Base-by-base conservation (phyloP, 2,888 invertebrate genomes). In the Alviniconcha strummeri region DNA sequence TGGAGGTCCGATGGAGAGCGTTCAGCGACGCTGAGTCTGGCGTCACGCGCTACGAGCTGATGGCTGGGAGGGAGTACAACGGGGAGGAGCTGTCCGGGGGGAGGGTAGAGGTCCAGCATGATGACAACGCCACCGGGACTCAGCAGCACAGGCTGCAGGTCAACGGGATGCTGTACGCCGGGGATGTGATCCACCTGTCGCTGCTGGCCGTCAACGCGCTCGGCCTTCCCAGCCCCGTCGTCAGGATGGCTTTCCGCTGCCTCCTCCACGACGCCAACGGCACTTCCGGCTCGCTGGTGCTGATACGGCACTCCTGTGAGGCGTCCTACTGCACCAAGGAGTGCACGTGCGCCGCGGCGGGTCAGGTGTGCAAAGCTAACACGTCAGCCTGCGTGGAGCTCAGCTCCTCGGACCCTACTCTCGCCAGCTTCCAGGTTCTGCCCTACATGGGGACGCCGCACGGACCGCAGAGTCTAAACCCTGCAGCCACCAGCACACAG, bases 121-220 rank as follows among this genome's bases (percentile, higher is more conserved):
- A 72, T 55, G 15, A 69, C 55, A 11, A 5, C 69, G 52, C 72
- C 15, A 1, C 36, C n/a, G 52, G 54, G 5, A 4, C 76, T 55
- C 57, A n/a, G 17, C 57, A 57, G n/a, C n/a, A n/a, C 56, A n/a
- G 54, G 36, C 77, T 78, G 3, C 15, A 56, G 54, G n/a, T 82
- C 19, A 13, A 13, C 9, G 55, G 52, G 11, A 17, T 52, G 56
- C 82, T 82, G 17, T 4, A 36, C 11, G 9, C 36, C 4, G 77
- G 56, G 13, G 82, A 82, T 15, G 52, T 81, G 56, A 17, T 77
- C 2, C 77, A 87, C 77, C 57, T 89, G 7, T 81, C 86, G 2
- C 82, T 89, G 36, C 87, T 83, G 86, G 89, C 89, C 36, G 71
- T 83, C 78, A 89, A 89, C 81, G 15, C 75, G 19, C 87, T 85